Evolutionary conservation across 2,113 vertebrate genomes (phyloP).

Genomic region (Pelecanoides urinatrix): DNA sequence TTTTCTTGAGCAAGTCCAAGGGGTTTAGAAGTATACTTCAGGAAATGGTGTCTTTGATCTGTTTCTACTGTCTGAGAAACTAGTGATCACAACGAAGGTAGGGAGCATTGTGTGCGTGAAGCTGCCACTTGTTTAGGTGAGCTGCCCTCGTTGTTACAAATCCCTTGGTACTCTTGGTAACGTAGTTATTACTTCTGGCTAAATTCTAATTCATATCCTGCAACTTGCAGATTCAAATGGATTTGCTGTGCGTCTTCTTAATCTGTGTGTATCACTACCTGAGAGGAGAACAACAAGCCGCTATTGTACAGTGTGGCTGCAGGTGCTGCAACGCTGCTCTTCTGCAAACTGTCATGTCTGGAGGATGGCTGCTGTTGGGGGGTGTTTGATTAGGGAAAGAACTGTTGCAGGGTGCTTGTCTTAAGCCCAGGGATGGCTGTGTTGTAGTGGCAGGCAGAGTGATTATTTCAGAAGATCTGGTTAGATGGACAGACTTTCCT

Average conservation of each 20-base stretch:
- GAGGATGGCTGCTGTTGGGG: not conserved
- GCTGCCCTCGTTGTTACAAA: not conserved
- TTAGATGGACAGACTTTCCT: not conserved
- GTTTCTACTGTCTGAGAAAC: not conserved
- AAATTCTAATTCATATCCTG: not conserved
- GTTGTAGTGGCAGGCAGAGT: not conserved
- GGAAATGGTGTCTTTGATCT: not conserved
- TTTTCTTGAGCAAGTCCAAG: not conserved
- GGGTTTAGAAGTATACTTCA: not conserved
- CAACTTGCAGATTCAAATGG: not conserved
- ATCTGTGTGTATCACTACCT: not conserved
- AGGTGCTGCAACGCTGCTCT: not conserved
- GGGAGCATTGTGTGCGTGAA: not conserved
- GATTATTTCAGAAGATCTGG: not conserved
- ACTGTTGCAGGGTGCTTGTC: not conserved
- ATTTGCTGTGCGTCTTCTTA: not conserved
- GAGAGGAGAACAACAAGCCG: not conserved
- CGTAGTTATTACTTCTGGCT: not conserved
- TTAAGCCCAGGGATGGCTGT: not conserved
- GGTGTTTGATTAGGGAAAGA: not conserved
- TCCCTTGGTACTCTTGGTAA: not conserved
- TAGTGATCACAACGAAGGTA: rapidly evolving
- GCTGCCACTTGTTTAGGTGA: not conserved
- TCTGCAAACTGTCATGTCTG: not conserved
- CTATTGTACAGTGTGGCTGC: rapidly evolving